These are phyloP conservation scores for Chrysopa pallens DNA, from an alignment of 1,140 invertebrate species.

Conservation along the genomic window DNA sequence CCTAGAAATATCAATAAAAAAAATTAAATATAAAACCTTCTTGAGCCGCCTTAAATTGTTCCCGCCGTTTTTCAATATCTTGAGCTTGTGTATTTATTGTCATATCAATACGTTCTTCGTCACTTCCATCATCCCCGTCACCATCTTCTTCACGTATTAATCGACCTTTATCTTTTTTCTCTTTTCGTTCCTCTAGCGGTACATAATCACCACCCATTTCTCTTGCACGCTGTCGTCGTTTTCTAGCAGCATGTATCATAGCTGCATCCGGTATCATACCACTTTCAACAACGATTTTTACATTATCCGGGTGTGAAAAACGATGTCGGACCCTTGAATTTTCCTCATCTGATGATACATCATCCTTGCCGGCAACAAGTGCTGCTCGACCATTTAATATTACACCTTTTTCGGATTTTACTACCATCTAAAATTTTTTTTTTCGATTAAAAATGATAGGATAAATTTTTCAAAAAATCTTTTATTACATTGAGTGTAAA, in stretches of 20 bases:
- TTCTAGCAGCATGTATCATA: slow-evolving; percentile 87
- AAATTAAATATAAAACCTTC: slow-evolving; percentile 21
- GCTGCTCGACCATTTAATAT: slow-evolving; percentile 68
- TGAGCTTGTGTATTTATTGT: slow-evolving; percentile 48
- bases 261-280: slow-evolving; percentile 91
- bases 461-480: too few relatives aligned
- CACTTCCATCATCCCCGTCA: slow-evolving; percentile 48
- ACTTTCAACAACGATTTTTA: slow-evolving; percentile 55
- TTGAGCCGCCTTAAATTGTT: slow-evolving; percentile 63
- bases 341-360: slow-evolving; percentile 50
- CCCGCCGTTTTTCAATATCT: slow-evolving; percentile 58
- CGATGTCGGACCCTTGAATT: slow-evolving; percentile 23
- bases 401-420: slow-evolving; percentile 15
- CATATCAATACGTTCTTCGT: slow-evolving; percentile 60
- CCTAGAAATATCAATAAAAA: too few relatives aligned
- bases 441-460: too few relatives aligned
- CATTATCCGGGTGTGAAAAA: slow-evolving; percentile 44
- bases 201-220: slow-evolving; percentile 63
- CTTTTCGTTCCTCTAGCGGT: slow-evolving; percentile 48
- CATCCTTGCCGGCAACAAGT: slow-evolving; percentile 46
- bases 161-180: slow-evolving; percentile 28
- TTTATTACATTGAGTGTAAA: too few relatives aligned
- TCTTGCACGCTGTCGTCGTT: slow-evolving; percentile 73
- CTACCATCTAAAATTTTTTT: slow-evolving; percentile 2
- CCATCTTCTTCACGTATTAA: slow-evolving; percentile 76